Percentiles rank a stretch among this genome's conserved stretches.
These are phyloP conservation scores for Phortica magna DNA, from an alignment of 2,888 invertebrate genomes.

Conservation along the genomic window DNA sequence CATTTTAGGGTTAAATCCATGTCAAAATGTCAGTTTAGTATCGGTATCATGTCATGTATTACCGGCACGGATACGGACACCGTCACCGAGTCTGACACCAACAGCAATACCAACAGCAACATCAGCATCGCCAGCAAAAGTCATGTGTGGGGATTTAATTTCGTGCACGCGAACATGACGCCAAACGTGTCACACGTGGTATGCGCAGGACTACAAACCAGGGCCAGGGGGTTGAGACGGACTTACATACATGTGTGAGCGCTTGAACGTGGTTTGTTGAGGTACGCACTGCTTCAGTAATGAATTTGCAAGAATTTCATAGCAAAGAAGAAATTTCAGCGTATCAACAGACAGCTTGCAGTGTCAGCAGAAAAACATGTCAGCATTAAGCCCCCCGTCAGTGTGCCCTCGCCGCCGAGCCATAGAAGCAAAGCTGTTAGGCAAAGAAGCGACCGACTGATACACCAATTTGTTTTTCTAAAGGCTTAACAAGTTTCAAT, in stretches of 20 bases:
- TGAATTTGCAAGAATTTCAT: slow-evolving; percentile 67
- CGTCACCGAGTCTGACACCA: background rate
- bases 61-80: slow-evolving; percentile 25
- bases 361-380: slow-evolving; percentile 29
- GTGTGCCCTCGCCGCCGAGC: background rate
- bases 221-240: background rate
- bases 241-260: background rate
- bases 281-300: slow-evolving; percentile 65
- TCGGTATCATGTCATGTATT: slow-evolving; percentile 76
- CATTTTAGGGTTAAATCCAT: slow-evolving; percentile 75
- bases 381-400: slow-evolving; percentile 6
- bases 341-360: slow-evolving; percentile 21
- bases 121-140: slow-evolving; percentile 30
- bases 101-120: background rate
- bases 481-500: slow-evolving; percentile 30
- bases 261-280: slow-evolving; percentile 45
- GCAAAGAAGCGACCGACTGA: slow-evolving; percentile 1
- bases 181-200: slow-evolving; percentile 58
- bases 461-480: slow-evolving; percentile 24
- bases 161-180: slow-evolving; percentile 67
- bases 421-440: background rate
- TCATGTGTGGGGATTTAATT: slow-evolving; percentile 69
- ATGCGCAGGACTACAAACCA: slow-evolving; percentile 11
- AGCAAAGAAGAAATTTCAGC: slow-evolving; percentile 6
- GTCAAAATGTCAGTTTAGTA: slow-evolving; percentile 78